Evolutionary conservation across 2,113 vertebrate genomes (phyloP).

Genomic region (Bothrops jararaca): DNA sequence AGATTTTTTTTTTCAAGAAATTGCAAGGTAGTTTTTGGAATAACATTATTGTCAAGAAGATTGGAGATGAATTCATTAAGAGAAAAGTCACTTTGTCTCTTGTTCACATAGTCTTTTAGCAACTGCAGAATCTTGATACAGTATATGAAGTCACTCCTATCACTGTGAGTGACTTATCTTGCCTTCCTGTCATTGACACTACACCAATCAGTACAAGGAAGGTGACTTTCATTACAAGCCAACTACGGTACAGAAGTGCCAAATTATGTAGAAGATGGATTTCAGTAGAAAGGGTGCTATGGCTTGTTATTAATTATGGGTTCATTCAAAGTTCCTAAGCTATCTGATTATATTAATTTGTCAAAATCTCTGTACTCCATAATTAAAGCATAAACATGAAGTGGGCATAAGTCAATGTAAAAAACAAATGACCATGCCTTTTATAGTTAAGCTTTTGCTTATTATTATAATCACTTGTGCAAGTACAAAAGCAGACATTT

Average conservation of each 20-base stretch:
- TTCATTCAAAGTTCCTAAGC: constrained; percentile 57
- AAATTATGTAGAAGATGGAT: constrained; percentile 49
- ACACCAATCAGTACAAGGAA: constrained; percentile 53
- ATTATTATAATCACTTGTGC: neutral
- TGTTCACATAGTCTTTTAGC: constrained; percentile 13
- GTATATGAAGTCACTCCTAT: constrained; percentile 13
- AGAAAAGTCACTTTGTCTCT: constrained; percentile 3
- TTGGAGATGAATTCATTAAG: neutral
- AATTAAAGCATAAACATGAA: constrained; percentile 46
- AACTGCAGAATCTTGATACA: constrained; percentile 38
- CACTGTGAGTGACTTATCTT: constrained; percentile 52
- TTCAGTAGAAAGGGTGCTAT: constrained; percentile 36
- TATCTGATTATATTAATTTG: constrained; percentile 45
- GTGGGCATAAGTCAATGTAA: constrained; percentile 16
- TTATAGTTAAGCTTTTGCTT: neutral
- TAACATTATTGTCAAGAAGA: neutral
- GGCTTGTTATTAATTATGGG: constrained; percentile 58
- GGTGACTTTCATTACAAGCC: constrained; percentile 64
- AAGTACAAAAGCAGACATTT: neutral
- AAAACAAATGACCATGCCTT: neutral
- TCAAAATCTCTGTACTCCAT: constrained; percentile 30
- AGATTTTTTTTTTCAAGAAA: neutral
- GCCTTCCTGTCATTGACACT: constrained; percentile 46
- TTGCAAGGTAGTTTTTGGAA: neutral
- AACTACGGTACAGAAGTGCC: constrained; percentile 53